Conservation (phyloP, 2,888 invertebrate genomes). For the Malacosoma neustria region DNA sequence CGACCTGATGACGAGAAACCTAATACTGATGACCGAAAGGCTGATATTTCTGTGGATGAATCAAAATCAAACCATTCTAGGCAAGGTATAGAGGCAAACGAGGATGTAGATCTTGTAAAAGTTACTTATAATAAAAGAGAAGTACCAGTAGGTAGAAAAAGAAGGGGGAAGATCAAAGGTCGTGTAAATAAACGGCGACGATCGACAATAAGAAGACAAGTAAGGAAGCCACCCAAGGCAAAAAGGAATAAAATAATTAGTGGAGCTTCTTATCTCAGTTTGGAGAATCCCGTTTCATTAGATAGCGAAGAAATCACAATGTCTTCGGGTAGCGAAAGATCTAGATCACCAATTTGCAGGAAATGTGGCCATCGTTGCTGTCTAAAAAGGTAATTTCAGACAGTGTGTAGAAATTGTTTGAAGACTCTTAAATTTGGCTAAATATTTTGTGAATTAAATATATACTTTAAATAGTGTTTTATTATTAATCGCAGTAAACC, state of each 20-base stretch:
- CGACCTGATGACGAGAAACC: no score
- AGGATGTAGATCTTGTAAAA: no score
- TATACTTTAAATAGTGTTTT: background rate
- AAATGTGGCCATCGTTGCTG: slow-evolving; percentile 45
- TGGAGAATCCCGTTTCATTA: no score
- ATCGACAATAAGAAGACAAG: no score
- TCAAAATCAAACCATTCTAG: no score
- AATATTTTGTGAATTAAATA: slow-evolving; percentile 5
- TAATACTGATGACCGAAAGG: no score
- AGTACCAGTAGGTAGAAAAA: background rate
- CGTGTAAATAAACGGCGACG: slow-evolving; percentile 3
- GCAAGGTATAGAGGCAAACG: no score
- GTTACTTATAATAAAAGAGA: background rate
- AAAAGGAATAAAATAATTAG: no score
- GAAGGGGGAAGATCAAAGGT: slow-evolving; percentile 17
- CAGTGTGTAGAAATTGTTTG: slow-evolving; percentile 11
- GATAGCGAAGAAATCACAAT: no score
- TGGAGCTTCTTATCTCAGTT: no score
- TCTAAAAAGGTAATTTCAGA: slow-evolving; percentile 33
- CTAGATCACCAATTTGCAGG: slow-evolving; percentile 19
- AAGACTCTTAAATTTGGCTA: background rate
- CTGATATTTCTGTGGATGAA: no score
- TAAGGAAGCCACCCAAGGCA: no score
- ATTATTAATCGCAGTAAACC: slow-evolving; percentile 2
- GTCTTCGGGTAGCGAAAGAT: slow-evolving; percentile 19